phyloP scores from a whole-genome alignment of 1,140 invertebrate genomes.

The Cecropterus lyciades region DNA sequence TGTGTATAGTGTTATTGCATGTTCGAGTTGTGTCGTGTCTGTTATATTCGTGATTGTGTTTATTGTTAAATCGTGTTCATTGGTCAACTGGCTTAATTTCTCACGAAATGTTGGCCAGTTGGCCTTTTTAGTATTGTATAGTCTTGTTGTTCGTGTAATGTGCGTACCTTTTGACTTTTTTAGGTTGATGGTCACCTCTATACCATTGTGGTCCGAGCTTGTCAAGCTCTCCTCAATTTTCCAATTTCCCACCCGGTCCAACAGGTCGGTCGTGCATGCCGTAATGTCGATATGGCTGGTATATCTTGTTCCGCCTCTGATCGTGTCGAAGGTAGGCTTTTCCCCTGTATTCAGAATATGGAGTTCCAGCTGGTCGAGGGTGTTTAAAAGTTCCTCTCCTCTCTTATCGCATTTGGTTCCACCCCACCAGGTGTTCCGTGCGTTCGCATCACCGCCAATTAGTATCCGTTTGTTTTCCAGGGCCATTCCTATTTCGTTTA shows the following conservation, averaged over 20 bases:
- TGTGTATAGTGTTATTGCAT: neutral
- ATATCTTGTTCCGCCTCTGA: too few relatives aligned
- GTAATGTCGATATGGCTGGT: too few relatives aligned
- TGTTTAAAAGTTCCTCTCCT: neutral
- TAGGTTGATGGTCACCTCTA: too few relatives aligned
- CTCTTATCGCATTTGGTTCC: neutral
- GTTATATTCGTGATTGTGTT: neutral
- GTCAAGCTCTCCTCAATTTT: too few relatives aligned
- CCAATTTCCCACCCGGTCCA: too few relatives aligned
- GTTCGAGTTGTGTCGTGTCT: neutral
- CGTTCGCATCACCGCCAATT: conserved; percentile 9
- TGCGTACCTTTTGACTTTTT: too few relatives aligned
- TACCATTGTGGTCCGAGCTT: too few relatives aligned
- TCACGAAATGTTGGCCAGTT: conserved; percentile 3
- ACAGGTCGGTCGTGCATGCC: too few relatives aligned
- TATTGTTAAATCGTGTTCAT: neutral
- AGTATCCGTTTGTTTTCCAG: neutral
- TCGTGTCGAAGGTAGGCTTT: too few relatives aligned
- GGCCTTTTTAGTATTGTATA: conserved; percentile 23
- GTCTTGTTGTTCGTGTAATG: conserved; percentile 10
- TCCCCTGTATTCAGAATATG: too few relatives aligned
- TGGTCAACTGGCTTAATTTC: neutral
- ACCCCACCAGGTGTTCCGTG: conserved; percentile 10
- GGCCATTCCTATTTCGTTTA: neutral
- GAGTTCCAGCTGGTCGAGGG: too few relatives aligned